phyloP scores from a whole-genome alignment of 2,888 invertebrate genomes.

The Mythimna albipuncta region DNA sequence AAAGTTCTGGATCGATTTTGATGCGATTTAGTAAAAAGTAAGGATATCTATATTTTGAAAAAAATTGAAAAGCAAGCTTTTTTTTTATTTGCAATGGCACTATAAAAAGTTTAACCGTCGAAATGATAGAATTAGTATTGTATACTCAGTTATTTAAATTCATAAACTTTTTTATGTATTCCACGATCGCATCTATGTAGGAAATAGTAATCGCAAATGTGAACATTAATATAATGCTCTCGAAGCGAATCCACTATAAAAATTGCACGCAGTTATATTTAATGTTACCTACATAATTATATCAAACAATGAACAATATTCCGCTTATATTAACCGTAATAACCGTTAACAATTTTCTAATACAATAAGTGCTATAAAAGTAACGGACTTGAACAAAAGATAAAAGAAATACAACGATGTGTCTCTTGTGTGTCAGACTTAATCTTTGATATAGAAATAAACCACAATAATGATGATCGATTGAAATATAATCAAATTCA shows the following conservation, averaged over 20 bases:
- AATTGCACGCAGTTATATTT: neutral
- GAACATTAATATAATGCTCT: neutral
- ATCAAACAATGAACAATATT: conserved; percentile 1
- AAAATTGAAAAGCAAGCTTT: no score
- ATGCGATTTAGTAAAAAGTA: no score
- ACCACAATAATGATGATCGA: conserved; percentile 51
- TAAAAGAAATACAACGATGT: neutral
- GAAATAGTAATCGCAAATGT: neutral
- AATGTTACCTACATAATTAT: neutral
- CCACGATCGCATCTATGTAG: neutral
- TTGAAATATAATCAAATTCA: conserved; percentile 18
- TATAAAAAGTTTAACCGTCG: no score
- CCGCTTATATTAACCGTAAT: conserved; percentile 17
- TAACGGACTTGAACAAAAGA: neutral
- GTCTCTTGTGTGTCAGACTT: conserved; percentile 5
- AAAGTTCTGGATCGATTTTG: no score
- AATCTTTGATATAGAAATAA: conserved; percentile 15
- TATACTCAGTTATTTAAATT: neutral
- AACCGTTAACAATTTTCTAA: conserved; percentile 21
- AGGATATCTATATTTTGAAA: no score
- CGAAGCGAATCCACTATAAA: neutral
- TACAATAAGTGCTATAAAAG: neutral
- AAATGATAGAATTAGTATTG: neutral
- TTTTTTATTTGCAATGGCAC: no score
- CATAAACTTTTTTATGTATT: neutral